Evolutionary conservation across 2,888 invertebrate species (phyloP).

Genomic region (Chloroclystis v-ata): DNA sequence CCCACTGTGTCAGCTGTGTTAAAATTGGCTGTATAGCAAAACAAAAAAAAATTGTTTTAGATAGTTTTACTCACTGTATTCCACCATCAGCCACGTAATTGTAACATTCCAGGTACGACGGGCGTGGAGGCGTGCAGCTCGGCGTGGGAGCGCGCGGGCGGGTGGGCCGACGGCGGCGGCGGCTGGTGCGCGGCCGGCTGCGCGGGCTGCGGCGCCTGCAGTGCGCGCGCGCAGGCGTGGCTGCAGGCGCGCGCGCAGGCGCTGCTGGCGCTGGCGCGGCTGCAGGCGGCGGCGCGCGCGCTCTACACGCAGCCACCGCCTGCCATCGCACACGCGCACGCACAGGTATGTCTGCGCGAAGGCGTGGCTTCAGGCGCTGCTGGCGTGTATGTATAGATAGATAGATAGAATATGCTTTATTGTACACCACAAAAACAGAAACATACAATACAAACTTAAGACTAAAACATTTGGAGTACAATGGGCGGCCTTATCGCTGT

Average conservation of each 20-base stretch:
- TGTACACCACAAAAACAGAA: no score
- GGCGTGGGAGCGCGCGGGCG: conserved; percentile 38
- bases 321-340: conserved; percentile 87
- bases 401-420: no score
- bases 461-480: no score
- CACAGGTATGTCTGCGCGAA: conserved; percentile 2
- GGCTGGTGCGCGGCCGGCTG: conserved; percentile 35
- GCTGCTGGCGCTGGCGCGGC: conserved; percentile 78
- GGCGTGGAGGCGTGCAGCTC: conserved; percentile 39
- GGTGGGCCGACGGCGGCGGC: conserved; percentile 42
- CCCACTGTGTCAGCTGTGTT: no score
- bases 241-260: conserved; percentile 84
- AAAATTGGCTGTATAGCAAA: no score
- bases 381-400: no score
- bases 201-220: conserved; percentile 34
- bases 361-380: no score
- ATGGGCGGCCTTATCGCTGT: no score
- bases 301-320: conserved; percentile 95
- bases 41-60: no score
- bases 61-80: no score
- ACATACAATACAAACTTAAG: no score
- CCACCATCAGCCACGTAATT: no score
- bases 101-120: conserved; percentile 43
- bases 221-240: conserved; percentile 45
- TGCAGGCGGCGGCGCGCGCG: conserved; percentile 81